These are phyloP conservation scores for Drosophila mauritiana DNA, from an alignment of 1,140 invertebrate genomes.

Conservation along the genomic window DNA sequence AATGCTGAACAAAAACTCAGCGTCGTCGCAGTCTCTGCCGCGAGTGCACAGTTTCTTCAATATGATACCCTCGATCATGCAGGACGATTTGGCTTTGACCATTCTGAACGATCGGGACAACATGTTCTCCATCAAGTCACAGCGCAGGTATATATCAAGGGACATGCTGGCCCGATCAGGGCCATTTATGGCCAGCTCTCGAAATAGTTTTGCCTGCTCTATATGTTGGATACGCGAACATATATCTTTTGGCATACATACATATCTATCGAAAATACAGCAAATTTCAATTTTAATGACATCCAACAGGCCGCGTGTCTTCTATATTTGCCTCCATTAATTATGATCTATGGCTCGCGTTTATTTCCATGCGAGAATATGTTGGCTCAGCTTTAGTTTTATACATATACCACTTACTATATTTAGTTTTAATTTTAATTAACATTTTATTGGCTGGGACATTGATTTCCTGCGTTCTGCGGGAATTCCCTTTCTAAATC, in stretches of 20 bases:
- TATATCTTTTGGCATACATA: neutral
- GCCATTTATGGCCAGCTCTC: conserved; percentile 43
- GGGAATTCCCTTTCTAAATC: neutral
- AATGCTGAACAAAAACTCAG: conserved; percentile 81
- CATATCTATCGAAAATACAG: conserved; percentile 6
- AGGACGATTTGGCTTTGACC: conserved; percentile 78
- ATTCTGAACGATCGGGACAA: conserved; percentile 78
- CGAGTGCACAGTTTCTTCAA: conserved; percentile 83
- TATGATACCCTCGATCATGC: conserved; percentile 81
- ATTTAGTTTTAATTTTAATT: conserved; percentile 25
- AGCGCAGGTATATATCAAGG: conserved; percentile 62
- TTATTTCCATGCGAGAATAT: conserved; percentile 17
- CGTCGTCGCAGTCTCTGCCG: conserved; percentile 76
- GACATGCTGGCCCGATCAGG: neutral
- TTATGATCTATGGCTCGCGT: conserved; percentile 59
- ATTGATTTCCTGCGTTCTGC: neutral
- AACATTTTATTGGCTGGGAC: neutral
- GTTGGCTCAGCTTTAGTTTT: neutral
- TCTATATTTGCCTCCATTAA: conserved; percentile 53
- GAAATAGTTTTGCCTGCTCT: conserved; percentile 43
- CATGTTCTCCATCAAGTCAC: conserved; percentile 82
- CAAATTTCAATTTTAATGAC: conserved; percentile 65
- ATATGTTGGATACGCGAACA: conserved; percentile 5
- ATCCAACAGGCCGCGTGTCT: conserved; percentile 40
- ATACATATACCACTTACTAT: neutral